Evolutionary conservation across 1,140 invertebrate genomes (phyloP).

Genomic region (Ips nitidus): DNA sequence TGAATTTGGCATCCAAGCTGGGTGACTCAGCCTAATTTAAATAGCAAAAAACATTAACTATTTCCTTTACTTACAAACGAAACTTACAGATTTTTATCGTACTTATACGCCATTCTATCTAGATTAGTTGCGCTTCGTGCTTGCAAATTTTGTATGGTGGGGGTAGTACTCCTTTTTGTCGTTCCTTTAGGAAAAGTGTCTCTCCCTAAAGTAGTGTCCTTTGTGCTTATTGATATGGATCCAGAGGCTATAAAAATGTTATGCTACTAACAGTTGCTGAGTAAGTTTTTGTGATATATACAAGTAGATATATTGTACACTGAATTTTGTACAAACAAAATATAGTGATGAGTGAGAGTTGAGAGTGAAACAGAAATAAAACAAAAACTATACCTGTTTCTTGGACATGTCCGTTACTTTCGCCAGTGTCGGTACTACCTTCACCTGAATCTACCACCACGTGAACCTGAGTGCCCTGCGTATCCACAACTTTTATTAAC

Average conservation of each 20-base stretch:
- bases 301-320: not conserved
- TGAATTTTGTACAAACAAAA: too few species aligned
- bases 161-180: conserved; percentile 41
- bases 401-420: conserved; percentile 46
- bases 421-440: conserved; percentile 51
- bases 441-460: conserved; percentile 53
- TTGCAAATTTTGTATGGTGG: conserved; percentile 40
- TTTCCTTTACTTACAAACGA: too few species aligned
- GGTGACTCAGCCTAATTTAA: not conserved
- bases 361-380: not conserved
- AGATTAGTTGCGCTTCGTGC: conserved; percentile 45
- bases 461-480: conserved; percentile 61
- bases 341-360: too few species aligned
- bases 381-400: conserved; percentile 49
- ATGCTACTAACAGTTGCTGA: not conserved
- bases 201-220: conserved; percentile 40
- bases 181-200: conserved; percentile 45
- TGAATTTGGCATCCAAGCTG: conserved; percentile 15
- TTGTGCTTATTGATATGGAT: conserved; percentile 59
- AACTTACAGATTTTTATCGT: conserved; percentile 43
- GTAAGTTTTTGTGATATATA: not conserved
- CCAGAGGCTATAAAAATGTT: conserved; percentile 56
- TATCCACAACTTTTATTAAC: conserved; percentile 47
- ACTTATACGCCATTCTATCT: conserved; percentile 37
- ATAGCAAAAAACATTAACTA: too few species aligned